Evolutionary conservation across 2,888 invertebrate species (phyloP).

Genomic region (Bombylius major): DNA sequence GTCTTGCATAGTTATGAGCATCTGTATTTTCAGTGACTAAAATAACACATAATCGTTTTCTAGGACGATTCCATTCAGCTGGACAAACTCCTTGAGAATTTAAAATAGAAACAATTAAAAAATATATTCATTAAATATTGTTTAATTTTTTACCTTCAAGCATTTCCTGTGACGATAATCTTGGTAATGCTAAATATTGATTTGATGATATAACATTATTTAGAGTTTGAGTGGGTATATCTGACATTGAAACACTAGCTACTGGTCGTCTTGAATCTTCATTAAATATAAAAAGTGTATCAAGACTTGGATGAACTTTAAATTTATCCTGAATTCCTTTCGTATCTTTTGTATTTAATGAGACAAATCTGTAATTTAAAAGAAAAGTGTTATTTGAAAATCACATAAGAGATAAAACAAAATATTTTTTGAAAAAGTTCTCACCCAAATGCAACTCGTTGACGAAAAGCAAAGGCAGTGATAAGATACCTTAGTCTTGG

Average conservation of each 20-base stretch:
- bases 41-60: slow-evolving; percentile 64
- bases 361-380: slow-evolving; percentile 47
- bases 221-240: slow-evolving; percentile 77
- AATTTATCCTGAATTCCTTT: slow-evolving; percentile 51
- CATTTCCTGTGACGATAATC: slow-evolving; percentile 81
- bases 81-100: slow-evolving; percentile 56
- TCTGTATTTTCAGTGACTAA: slow-evolving; percentile 56
- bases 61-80: slow-evolving; percentile 66
- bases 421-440: slow-evolving; percentile 16
- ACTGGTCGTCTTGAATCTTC: slow-evolving; percentile 70
- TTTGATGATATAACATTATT: slow-evolving; percentile 80
- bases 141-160: slow-evolving; percentile 25
- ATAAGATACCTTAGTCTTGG: slow-evolving; percentile 77
- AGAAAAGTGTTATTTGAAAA: neutral
- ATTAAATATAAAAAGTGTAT: slow-evolving; percentile 78
- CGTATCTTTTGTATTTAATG: slow-evolving; percentile 48
- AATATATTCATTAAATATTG: neutral
- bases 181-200: slow-evolving; percentile 74
- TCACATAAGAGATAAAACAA: neutral
- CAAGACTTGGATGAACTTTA: slow-evolving; percentile 59
- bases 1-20: slow-evolving; percentile 39
- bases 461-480: slow-evolving; percentile 75
- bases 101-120: neutral
- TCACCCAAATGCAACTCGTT: slow-evolving; percentile 78
- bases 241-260: slow-evolving; percentile 78